Percentiles rank a stretch among this genome's conserved stretches.
Evolutionary conservation across 2,888 invertebrate species (phyloP).

Genomic region (Digitonthophagus gazella): DNA sequence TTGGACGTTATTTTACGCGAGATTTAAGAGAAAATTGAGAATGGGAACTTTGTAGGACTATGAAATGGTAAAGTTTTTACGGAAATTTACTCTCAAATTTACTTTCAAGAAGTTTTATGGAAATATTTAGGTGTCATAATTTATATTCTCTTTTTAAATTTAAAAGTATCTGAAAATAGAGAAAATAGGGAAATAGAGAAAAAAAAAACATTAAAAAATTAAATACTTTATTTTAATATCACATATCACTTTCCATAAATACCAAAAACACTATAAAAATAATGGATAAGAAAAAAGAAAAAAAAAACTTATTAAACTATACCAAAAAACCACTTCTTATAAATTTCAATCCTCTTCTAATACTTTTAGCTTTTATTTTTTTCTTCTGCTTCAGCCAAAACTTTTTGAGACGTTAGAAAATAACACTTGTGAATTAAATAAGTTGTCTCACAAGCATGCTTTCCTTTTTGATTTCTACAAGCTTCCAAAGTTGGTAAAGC

Average conservation of each 20-base stretch:
- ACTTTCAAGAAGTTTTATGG: too few relatives aligned
- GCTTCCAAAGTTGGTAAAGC: slow-evolving; percentile 42
- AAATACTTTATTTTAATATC: slow-evolving; percentile 17
- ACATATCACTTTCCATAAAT: slow-evolving; percentile 5
- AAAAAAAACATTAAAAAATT: slow-evolving; percentile 5
- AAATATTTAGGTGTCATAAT: too few relatives aligned
- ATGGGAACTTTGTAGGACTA: too few relatives aligned
- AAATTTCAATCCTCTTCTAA: not conserved
- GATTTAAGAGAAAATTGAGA: too few relatives aligned
- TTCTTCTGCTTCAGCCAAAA: not conserved
- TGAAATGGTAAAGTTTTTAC: too few relatives aligned
- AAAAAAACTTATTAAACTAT: slow-evolving; percentile 2
- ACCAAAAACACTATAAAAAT: slow-evolving; percentile 4
- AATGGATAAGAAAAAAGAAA: slow-evolving; percentile 1
- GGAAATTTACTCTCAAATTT: too few relatives aligned
- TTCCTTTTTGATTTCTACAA: slow-evolving; percentile 51
- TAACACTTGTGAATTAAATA: slow-evolving; percentile 35
- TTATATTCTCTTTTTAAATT: too few relatives aligned
- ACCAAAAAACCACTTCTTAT: slow-evolving; percentile 2
- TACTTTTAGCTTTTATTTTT: not conserved
- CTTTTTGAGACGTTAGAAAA: slow-evolving; percentile 27
- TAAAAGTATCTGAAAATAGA: too few relatives aligned
- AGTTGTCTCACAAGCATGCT: slow-evolving; percentile 40
- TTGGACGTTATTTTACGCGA: too few relatives aligned
- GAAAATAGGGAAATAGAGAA: too few relatives aligned